A percentile compares a stretch with the other conserved stretches of the same genome.
Conservation (phyloP, 1,140 invertebrate genomes). For the Chionoecetes opilio region DNA sequence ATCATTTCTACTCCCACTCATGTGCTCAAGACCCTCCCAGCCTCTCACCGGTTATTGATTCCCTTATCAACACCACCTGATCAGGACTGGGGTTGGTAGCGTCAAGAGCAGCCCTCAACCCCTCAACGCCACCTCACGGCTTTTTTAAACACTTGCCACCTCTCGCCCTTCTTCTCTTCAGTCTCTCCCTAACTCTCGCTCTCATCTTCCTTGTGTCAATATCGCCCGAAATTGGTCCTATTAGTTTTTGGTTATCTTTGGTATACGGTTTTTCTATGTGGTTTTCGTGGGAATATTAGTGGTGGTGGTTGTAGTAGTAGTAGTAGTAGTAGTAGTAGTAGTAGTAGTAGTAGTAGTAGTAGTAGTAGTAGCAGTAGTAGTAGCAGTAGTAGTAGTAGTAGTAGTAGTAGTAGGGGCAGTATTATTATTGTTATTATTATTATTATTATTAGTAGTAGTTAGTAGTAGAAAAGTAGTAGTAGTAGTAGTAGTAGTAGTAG, state of each 20-base stretch:
- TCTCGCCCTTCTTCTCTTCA: neutral
- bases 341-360: too few species aligned
- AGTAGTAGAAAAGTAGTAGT: too few species aligned
- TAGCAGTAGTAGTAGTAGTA: too few species aligned
- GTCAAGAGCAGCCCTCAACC: neutral
- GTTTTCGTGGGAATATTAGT: too few species aligned
- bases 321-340: too few species aligned
- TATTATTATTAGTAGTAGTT: too few species aligned
- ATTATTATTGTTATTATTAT: too few species aligned
- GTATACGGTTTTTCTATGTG: neutral
- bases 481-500: too few species aligned
- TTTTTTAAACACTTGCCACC: neutral
- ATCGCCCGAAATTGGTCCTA: neutral
- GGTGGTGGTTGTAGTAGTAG: too few species aligned
- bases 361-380: too few species aligned
- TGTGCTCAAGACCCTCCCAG: neutral
- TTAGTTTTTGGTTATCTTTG: neutral
- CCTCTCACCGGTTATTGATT: conserved; percentile 10
- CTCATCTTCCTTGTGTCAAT: conserved; percentile 19
- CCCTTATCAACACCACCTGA: neutral
- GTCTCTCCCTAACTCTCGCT: neutral
- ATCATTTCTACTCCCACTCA: neutral
- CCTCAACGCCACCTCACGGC: neutral
- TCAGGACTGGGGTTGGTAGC: neutral
- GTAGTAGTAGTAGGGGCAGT: too few species aligned